A percentile compares a stretch with the other conserved stretches of the same genome.
Conservation (phyloP, 2,797 vertebrate genomes). For the Acestrorhynchus altus region DNA sequence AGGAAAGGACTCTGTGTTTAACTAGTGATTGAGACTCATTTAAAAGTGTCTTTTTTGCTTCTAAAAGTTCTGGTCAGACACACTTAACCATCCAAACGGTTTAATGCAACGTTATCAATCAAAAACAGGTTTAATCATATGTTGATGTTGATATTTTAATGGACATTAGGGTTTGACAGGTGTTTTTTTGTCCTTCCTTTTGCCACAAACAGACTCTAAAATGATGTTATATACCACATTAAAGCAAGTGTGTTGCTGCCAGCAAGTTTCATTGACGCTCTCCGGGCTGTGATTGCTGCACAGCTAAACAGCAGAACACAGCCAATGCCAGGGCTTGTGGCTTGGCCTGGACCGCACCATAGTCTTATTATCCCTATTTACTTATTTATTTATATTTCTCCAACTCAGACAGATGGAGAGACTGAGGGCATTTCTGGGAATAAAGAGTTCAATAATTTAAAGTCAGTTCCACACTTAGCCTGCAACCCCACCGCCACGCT, state of each 20-base stretch:
- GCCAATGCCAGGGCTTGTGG: constrained; percentile 63
- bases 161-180: too few relatives aligned
- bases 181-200: too few relatives aligned
- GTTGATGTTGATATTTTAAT: too few relatives aligned
- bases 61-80: too few relatives aligned
- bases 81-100: too few relatives aligned
- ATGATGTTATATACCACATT: constrained; percentile 21
- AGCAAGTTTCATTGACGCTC: constrained; percentile 16
- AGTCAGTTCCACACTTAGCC: constrained; percentile 63
- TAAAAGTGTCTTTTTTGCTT: too few relatives aligned
- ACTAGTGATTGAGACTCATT: too few relatives aligned
- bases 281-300: constrained; percentile 32
- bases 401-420: constrained; percentile 63
- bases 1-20: too few relatives aligned
- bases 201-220: too few relatives aligned
- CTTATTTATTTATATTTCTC: constrained; percentile 61
- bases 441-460: constrained; percentile 75
- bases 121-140: too few relatives aligned
- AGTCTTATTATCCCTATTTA: constrained; percentile 55
- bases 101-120: too few relatives aligned
- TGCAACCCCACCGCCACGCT: constrained; percentile 47
- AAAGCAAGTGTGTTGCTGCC: constrained; percentile 42
- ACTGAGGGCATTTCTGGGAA: constrained; percentile 61
- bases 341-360: constrained; percentile 60
- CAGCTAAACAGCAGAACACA: constrained; percentile 46